Conservation (phyloP, 2,797 vertebrate species). For the Fundulus diaphanus region DNA sequence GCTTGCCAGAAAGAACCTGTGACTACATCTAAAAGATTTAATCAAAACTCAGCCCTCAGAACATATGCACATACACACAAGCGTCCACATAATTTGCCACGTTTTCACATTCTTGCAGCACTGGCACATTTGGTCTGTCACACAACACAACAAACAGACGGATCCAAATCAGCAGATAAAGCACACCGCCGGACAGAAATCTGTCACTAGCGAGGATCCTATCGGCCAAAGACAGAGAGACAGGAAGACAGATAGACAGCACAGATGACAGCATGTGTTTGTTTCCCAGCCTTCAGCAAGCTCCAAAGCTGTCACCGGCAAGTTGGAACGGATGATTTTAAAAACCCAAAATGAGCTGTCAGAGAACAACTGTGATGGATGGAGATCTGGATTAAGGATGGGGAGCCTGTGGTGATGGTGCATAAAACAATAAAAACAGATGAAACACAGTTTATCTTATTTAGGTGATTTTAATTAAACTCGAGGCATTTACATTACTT, state of each 20-base stretch:
- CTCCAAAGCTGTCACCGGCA: slow-evolving; percentile 60
- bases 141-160: slow-evolving; percentile 49
- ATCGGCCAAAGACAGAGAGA: slow-evolving; percentile 42
- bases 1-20: slow-evolving; percentile 41
- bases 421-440: not conserved
- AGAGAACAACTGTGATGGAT: slow-evolving; percentile 63
- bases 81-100: slow-evolving; percentile 27
- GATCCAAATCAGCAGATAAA: slow-evolving; percentile 64
- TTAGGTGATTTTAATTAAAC: not conserved
- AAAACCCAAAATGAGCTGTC: slow-evolving; percentile 60
- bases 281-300: slow-evolving; percentile 60
- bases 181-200: slow-evolving; percentile 63
- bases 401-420: not conserved
- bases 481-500: not conserved
- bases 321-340: slow-evolving; percentile 60
- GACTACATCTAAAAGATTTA: slow-evolving; percentile 63
- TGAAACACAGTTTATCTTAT: not conserved
- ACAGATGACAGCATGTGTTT: slow-evolving; percentile 58
- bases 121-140: slow-evolving; percentile 48
- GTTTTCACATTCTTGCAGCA: slow-evolving; percentile 38
- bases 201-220: slow-evolving; percentile 65
- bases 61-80: slow-evolving; percentile 44
- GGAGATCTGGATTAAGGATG: slow-evolving; percentile 28
- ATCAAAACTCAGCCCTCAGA: slow-evolving; percentile 61
- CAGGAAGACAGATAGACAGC: slow-evolving; percentile 36